Base-by-base conservation (phyloP, 1,140 invertebrate genomes). In the Diabrotica undecimpunctata region DNA sequence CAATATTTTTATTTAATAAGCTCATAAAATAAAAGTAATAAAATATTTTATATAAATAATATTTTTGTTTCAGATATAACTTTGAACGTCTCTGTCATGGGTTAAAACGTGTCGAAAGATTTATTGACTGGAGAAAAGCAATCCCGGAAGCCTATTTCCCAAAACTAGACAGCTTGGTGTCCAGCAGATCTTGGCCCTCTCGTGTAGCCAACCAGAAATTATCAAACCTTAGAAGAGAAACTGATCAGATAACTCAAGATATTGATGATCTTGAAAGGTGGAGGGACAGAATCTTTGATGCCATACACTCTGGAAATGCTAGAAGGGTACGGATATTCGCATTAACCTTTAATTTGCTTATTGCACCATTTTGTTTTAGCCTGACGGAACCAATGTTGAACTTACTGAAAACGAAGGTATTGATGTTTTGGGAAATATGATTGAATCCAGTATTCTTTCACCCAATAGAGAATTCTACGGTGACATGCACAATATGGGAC, bases 221-320 rank as follows among this genome's bases (percentile, higher is more conserved):
- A 0, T 78, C 81, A 6, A 87, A 92, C 71, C 71, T 91, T 2
- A 85, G 87, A 67, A 82, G 89, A n/a, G 83, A 85, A 9, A 82
- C 82, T 0, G 89, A 91, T 72, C 82, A 87, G 72, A 81, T 91
- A 36, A 79, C 79, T 57, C 79, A 84, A 54, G 89, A 91, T 65
- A 79, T 93, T 6, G 78, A 84, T 3, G 84, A 90, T 70, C 50
- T 94, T 67, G 86, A 90, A 70, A 83, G 85, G 51, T 93, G 90
- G 89, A 80, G 88, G 3, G 88, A 90, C 70, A 82, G 90, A 35
- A 87, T 93, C 67, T 81, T 84, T n/a, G 85, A 88, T 57, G 91
- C 90, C 10, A 88, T 94, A 54, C 85, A 90, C 52, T 84, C 84
- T 39, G 88, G 87, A 37, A 77, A 82, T 35, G 83, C 88, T 11